phyloP scores from a whole-genome alignment of 2,888 invertebrate genomes.

The Noctuana brunneofusca region DNA sequence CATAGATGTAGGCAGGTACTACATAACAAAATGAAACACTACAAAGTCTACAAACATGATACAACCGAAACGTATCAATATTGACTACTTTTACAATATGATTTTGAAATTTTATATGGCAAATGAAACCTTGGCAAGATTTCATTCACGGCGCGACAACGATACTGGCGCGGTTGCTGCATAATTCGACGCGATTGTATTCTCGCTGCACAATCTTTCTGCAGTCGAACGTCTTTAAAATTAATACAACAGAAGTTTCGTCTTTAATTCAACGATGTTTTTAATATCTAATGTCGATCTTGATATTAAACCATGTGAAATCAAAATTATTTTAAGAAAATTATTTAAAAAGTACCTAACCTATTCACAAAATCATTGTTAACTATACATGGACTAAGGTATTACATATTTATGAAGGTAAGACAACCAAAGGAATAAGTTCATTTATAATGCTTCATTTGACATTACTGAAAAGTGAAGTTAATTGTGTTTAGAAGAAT shows the following conservation, averaged over 20 bases:
- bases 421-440: slow-evolving; percentile 43
- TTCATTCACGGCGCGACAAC: slow-evolving; percentile 30
- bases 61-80: neutral
- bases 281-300: too few relatives aligned
- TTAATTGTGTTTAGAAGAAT: slow-evolving; percentile 62
- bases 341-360: neutral
- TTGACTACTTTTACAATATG: slow-evolving; percentile 25
- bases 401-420: slow-evolving; percentile 17
- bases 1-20: too few relatives aligned
- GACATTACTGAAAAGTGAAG: slow-evolving; percentile 60
- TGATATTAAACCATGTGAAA: too few relatives aligned
- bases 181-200: slow-evolving; percentile 30
- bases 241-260: slow-evolving; percentile 12
- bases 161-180: slow-evolving; percentile 23
- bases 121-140: slow-evolving; percentile 34
- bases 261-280: neutral
- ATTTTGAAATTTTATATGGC: slow-evolving; percentile 28
- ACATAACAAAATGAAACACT: too few relatives aligned
- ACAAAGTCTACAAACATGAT: too few relatives aligned
- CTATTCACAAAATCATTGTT: too few relatives aligned
- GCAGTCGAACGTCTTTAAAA: slow-evolving; percentile 21
- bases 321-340: too few relatives aligned
- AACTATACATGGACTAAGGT: neutral
- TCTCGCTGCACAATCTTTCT: slow-evolving; percentile 27
- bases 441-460: slow-evolving; percentile 60